phyloP scores from a whole-genome alignment of 2,888 invertebrate species.

The Hemithea aestivaria region DNA sequence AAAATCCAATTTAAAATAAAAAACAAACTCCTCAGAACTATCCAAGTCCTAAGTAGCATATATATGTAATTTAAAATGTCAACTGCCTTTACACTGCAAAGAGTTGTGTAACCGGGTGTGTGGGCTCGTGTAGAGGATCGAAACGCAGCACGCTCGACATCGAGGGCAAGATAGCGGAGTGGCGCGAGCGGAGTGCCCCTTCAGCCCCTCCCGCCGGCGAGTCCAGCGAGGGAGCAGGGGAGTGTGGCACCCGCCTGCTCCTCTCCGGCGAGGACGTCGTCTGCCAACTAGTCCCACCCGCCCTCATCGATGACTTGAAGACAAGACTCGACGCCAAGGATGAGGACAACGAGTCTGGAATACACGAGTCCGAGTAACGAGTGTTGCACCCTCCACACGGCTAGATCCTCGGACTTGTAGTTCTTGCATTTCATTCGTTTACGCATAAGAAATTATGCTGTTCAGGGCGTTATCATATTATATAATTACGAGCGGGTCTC shows the following conservation, averaged over 20 bases:
- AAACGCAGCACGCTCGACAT: slow-evolving; percentile 75
- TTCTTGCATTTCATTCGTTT: background rate
- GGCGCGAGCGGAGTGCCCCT: slow-evolving; percentile 54
- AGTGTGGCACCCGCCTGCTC: slow-evolving; percentile 43
- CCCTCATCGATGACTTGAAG: slow-evolving; percentile 66
- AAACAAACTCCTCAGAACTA: no score
- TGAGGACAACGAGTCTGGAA: slow-evolving; percentile 71
- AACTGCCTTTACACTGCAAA: no score
- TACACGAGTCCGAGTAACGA: slow-evolving; percentile 66
- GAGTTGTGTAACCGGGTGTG: background rate
- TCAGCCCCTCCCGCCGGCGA: slow-evolving; percentile 28
- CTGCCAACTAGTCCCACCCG: slow-evolving; percentile 59
- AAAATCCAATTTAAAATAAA: no score
- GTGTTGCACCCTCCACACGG: no score
- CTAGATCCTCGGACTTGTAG: background rate
- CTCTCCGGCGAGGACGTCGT: slow-evolving; percentile 58
- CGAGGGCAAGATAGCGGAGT: slow-evolving; percentile 74
- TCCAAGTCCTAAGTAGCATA: no score
- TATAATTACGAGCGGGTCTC: no score
- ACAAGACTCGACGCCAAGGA: slow-evolving; percentile 67
- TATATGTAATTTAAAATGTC: no score
- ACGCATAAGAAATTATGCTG: no score
- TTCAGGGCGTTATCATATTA: no score
- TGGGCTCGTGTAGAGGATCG: slow-evolving; percentile 50
- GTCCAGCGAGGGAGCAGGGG: slow-evolving; percentile 18